A percentile compares a stretch with the other conserved stretches of the same genome.
Conservation (phyloP, 2,797 vertebrate genomes). For the Pseudopleuronectes americanus region DNA sequence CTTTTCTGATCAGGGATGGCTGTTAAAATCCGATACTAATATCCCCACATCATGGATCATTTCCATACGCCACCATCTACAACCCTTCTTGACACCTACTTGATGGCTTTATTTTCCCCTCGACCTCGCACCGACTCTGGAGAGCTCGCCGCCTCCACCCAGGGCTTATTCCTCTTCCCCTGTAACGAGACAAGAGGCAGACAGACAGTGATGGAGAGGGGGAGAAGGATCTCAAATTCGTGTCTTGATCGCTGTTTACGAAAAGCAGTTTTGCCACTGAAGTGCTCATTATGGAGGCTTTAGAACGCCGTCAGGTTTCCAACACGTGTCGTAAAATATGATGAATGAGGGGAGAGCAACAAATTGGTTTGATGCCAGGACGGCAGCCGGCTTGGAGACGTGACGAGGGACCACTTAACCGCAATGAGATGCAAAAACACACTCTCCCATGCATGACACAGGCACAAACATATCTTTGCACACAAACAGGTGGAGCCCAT, state of each 20-base stretch:
- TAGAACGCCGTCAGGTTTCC: conserved; percentile 55
- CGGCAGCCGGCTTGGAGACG: conserved; percentile 48
- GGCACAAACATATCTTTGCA: conserved; percentile 33
- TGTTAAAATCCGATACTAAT: conserved; percentile 49
- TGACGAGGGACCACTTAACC: conserved; percentile 59
- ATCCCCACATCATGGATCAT: conserved; percentile 59
- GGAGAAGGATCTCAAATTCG: conserved; percentile 41
- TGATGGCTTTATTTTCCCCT: conserved; percentile 89
- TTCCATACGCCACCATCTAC: conserved; percentile 54
- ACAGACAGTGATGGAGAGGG: conserved; percentile 36
- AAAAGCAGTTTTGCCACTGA: conserved; percentile 49
- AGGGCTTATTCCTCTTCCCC: conserved; percentile 86
- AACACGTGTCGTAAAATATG: conserved; percentile 58
- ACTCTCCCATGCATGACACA: conserved; percentile 31
- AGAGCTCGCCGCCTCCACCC: conserved; percentile 83
- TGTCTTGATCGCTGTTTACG: conserved; percentile 36
- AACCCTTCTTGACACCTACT: conserved; percentile 79
- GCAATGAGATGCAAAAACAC: conserved; percentile 66
- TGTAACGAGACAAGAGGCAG: conserved; percentile 65
- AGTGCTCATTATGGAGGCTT: conserved; percentile 62
- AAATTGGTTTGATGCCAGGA: conserved; percentile 57
- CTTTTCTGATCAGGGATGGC: conserved; percentile 48
- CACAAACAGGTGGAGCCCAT: conserved; percentile 10
- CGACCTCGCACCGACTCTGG: conserved; percentile 86
- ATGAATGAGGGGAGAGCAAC: conserved; percentile 57